Conservation (phyloP, 2,888 invertebrate species). For the Drosophila acutilabella region DNA sequence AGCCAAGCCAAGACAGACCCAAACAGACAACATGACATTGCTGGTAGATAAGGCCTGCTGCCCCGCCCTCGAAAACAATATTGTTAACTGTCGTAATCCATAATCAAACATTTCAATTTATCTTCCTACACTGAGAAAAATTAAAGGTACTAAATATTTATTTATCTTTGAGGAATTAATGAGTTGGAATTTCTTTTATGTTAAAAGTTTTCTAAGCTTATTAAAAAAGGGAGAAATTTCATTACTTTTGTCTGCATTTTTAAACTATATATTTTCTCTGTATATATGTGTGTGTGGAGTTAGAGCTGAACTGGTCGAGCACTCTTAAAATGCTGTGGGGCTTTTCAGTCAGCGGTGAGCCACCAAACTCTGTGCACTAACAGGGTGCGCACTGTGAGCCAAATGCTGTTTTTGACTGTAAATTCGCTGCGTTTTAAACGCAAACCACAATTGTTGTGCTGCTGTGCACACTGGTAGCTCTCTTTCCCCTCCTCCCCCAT, state of each 20-base stretch:
- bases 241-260: too few relatives aligned
- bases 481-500: not conserved
- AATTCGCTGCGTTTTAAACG: constrained; percentile 18
- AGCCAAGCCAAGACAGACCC: too few relatives aligned
- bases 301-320: too few relatives aligned
- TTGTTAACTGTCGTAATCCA: constrained; percentile 46
- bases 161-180: too few relatives aligned
- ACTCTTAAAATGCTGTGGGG: too few relatives aligned
- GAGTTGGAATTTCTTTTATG: too few relatives aligned
- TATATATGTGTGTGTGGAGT: too few relatives aligned
- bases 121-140: not conserved
- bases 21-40: constrained; percentile 18
- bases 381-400: not conserved
- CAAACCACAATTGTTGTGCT: constrained; percentile 30
- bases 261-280: too few relatives aligned
- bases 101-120: constrained; percentile 52
- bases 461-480: constrained; percentile 6
- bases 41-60: constrained; percentile 24
- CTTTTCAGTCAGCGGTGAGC: too few relatives aligned
- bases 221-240: too few relatives aligned
- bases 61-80: constrained; percentile 33
- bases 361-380: not conserved
- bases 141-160: not conserved
- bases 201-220: too few relatives aligned
- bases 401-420: constrained; percentile 1